Conservation (phyloP, 1,140 invertebrate genomes). For the Leptinotarsa texana region DNA sequence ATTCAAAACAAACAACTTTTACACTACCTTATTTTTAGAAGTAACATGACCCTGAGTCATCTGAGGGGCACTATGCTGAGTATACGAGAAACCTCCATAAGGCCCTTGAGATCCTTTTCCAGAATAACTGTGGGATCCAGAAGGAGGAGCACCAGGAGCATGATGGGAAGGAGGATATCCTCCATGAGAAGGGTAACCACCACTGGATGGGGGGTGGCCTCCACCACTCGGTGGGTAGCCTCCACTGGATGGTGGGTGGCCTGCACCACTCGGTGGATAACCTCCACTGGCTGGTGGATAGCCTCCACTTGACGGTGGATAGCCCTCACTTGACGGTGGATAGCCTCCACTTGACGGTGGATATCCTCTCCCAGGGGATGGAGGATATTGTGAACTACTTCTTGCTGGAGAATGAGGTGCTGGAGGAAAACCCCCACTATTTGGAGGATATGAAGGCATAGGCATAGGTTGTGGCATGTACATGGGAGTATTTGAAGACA, state of each 20-base stretch:
- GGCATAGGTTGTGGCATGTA: constrained; percentile 52
- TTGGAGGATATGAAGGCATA: constrained; percentile 37
- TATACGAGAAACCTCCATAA: constrained; percentile 35
- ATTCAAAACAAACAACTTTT: constrained; percentile 36
- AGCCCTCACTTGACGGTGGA: constrained; percentile 30
- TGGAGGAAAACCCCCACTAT: constrained; percentile 17
- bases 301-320: constrained; percentile 25
- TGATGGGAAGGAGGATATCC: constrained; percentile 31
- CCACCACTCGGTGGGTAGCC: constrained; percentile 33
- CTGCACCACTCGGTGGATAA: constrained; percentile 29
- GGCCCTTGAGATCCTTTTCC: constrained; percentile 31
- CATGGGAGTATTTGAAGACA: constrained; percentile 48
- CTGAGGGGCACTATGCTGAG: constrained; percentile 22
- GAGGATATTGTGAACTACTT: constrained; percentile 22
- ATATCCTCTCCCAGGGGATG: constrained; percentile 30
- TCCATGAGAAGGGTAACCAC: constrained; percentile 30
- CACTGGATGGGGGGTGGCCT: constrained; percentile 32
- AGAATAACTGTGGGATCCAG: constrained; percentile 18
- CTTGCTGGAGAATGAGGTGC: constrained; percentile 17
- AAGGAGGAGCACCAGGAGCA: constrained; percentile 35
- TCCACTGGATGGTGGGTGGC: constrained; percentile 18
- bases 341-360: constrained; percentile 35
- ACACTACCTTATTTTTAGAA: constrained; percentile 15
- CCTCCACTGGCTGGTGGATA: constrained; percentile 19
- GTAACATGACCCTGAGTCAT: constrained; percentile 17